A percentile compares a stretch with the other conserved stretches of the same genome.
Conservation (phyloP, 2,888 invertebrate species). For the Ceriagrion tenellum region DNA sequence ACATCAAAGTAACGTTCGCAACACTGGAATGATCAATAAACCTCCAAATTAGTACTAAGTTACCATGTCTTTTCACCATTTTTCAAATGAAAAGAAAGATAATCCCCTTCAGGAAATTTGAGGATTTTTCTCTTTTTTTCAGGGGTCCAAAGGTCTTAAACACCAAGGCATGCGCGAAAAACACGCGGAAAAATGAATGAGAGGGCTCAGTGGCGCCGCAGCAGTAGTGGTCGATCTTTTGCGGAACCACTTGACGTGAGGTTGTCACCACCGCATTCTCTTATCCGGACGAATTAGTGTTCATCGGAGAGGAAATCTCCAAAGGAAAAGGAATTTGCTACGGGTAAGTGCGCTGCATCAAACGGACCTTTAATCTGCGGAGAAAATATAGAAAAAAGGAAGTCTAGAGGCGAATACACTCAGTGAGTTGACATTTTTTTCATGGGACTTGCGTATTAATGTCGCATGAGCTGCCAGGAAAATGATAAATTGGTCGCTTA, state of each 20-base stretch:
- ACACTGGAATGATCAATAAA: background rate
- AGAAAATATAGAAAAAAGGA: background rate
- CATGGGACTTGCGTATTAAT: conserved; percentile 26
- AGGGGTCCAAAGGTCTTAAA: conserved; percentile 30
- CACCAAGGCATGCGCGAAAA: conserved; percentile 9
- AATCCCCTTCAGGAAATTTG: background rate
- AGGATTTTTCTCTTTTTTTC: background rate
- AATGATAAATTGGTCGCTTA: conserved; percentile 48
- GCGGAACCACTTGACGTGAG: conserved; percentile 55
- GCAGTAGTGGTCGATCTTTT: background rate
- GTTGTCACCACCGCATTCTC: conserved; percentile 65
- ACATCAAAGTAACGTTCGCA: no score
- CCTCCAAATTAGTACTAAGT: background rate
- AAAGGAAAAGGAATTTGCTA: conserved; percentile 66
- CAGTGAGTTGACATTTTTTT: conserved; percentile 61
- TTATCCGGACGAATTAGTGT: conserved; percentile 65
- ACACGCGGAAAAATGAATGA: background rate
- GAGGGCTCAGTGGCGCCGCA: conserved; percentile 47
- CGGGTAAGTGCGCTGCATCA: conserved; percentile 65
- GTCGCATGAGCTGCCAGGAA: conserved; percentile 64
- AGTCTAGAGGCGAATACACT: conserved; percentile 31
- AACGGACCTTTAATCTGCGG: conserved; percentile 58
- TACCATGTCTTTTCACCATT: background rate
- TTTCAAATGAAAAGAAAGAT: background rate
- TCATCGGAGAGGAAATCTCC: conserved; percentile 61